Evolutionary conservation across 2,113 vertebrate genomes (phyloP).

Genomic region (Tupaia tana): DNA sequence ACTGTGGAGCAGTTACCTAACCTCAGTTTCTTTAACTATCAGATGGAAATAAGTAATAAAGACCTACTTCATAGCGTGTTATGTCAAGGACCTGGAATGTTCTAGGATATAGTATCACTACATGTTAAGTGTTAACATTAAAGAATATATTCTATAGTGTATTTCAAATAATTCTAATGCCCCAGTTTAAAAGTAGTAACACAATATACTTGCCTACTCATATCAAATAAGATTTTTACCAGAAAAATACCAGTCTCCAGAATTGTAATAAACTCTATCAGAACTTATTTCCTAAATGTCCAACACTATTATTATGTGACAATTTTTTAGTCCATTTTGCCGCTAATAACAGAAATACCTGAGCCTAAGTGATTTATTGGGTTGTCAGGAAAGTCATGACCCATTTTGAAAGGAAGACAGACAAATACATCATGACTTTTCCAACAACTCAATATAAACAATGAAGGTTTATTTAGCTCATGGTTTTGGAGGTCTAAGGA

Average conservation of each 20-base stretch:
- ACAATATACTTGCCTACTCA: not conserved
- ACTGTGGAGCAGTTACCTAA: not conserved
- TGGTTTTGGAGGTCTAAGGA: no score
- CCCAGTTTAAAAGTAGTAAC: not conserved
- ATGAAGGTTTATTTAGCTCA: no score
- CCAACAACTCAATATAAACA: no score
- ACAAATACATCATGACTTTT: no score
- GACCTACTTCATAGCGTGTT: not conserved
- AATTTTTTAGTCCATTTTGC: no score
- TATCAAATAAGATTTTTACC: not conserved
- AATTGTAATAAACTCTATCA: conserved; percentile 48
- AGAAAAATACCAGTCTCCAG: not conserved
- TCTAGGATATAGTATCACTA: not conserved
- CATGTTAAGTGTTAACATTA: not conserved
- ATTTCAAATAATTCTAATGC: conserved; percentile 13
- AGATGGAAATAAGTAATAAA: not conserved
- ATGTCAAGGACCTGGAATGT: conserved; percentile 4
- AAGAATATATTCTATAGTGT: conserved; percentile 30
- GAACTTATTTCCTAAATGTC: conserved; percentile 43
- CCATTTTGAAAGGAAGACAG: no score
- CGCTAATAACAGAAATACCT: no score
- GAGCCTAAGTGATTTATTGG: no score
- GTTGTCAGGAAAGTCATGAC: no score
- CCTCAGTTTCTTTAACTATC: conserved; percentile 5
- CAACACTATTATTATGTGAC: not conserved